Percentiles rank a stretch among this genome's conserved stretches.
Evolutionary conservation across 2,888 invertebrate species (phyloP).

Genomic region (Standfussiana lucernea): DNA sequence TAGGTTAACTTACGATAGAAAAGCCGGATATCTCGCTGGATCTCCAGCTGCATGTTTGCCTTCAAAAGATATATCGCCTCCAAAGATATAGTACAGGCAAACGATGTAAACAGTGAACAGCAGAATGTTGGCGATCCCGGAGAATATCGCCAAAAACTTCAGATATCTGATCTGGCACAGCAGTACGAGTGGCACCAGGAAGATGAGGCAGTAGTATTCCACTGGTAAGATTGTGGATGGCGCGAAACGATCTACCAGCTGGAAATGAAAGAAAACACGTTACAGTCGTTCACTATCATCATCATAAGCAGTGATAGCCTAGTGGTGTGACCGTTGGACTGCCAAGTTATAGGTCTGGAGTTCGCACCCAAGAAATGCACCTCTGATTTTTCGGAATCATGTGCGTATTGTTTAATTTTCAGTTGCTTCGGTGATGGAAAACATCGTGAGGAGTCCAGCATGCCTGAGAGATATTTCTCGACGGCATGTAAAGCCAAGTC

Average conservation of each 20-base stretch:
- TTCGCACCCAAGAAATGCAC: too few species aligned
- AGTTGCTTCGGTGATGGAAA: too few species aligned
- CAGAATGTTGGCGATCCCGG: constrained; percentile 96
- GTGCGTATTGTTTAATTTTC: too few species aligned
- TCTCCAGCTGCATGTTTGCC: constrained; percentile 90
- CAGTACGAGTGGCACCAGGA: constrained; percentile 81
- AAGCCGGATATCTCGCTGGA: constrained; percentile 93
- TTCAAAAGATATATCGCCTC: constrained; percentile 82
- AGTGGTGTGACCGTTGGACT: too few species aligned
- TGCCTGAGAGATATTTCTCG: too few species aligned
- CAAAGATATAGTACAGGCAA: constrained; percentile 96
- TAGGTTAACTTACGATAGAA: constrained; percentile 92
- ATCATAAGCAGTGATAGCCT: too few species aligned
- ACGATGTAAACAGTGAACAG: constrained; percentile 95
- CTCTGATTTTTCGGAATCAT: too few species aligned
- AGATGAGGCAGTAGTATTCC: constrained; percentile 86
- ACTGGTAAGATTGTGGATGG: constrained; percentile 79
- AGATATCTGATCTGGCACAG: constrained; percentile 92
- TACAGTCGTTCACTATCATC: not conserved
- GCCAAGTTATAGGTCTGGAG: too few species aligned
- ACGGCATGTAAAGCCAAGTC: too few species aligned
- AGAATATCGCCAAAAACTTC: constrained; percentile 96
- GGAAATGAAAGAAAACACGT: constrained; percentile 68
- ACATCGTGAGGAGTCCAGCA: too few species aligned
- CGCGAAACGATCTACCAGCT: constrained; percentile 84